These are phyloP conservation scores for Alethe castanea DNA, from an alignment of 2,113 vertebrate species.

Conservation along the genomic window DNA sequence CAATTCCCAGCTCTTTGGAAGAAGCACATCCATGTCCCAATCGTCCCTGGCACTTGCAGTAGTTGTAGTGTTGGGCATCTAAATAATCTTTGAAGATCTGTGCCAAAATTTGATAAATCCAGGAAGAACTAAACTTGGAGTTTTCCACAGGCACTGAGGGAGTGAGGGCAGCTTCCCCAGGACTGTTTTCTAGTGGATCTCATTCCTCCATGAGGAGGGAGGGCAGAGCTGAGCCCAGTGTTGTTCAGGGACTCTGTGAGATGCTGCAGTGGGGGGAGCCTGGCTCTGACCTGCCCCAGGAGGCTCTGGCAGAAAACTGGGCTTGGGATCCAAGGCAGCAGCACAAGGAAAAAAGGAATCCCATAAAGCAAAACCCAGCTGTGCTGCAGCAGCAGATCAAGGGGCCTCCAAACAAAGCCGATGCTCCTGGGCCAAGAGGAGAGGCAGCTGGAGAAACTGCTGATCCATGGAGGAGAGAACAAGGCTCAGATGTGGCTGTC, in stretches of 20 bases:
- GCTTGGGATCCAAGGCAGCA: fast-evolving
- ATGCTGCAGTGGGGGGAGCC: background rate
- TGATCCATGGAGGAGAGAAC: background rate
- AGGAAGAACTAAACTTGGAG: background rate
- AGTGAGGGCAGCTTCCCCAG: background rate
- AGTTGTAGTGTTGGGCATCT: no score
- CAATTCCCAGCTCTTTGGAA: background rate
- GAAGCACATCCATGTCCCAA: fast-evolving
- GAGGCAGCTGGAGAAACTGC: background rate
- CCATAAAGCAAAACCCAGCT: background rate
- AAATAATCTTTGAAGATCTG: background rate
- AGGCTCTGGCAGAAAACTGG: background rate
- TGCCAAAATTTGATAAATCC: fast-evolving
- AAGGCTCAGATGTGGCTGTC: fast-evolving
- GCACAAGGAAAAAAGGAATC: background rate
- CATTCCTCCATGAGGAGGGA: fast-evolving
- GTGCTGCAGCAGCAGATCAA: background rate
- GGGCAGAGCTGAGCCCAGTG: background rate
- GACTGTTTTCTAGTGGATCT: background rate
- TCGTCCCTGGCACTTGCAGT: background rate
- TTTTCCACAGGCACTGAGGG: fast-evolving
- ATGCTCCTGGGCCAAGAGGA: background rate
- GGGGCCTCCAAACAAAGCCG: background rate
- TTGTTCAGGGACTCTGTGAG: fast-evolving
- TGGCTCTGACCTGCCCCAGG: background rate